Conservation (phyloP, 2,797 vertebrate species). For the Bradypodion pumilum region DNA sequence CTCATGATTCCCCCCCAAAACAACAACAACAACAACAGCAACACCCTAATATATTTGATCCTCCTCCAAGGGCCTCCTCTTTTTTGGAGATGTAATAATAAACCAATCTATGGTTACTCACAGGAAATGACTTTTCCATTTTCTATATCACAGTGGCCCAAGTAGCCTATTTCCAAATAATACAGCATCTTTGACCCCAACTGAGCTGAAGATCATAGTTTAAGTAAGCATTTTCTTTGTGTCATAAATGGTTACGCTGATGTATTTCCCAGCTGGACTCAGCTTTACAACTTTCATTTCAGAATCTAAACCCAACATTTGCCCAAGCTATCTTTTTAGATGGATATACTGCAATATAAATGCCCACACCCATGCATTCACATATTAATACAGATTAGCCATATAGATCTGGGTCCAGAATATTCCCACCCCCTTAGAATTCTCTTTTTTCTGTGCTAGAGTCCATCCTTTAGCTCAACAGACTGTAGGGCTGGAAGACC, state of each 20-base stretch:
- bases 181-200: conserved; percentile 12
- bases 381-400: background rate
- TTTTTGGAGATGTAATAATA: conserved; percentile 33
- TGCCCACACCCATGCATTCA: no score
- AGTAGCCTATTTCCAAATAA: conserved; percentile 46
- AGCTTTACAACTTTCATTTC: conserved; percentile 17
- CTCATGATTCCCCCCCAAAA: background rate
- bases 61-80: background rate
- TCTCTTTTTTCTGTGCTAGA: conserved; percentile 18
- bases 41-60: conserved; percentile 34
- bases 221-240: conserved; percentile 30
- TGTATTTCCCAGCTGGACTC: conserved; percentile 22
- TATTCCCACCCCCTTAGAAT: conserved; percentile 31
- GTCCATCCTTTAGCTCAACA: conserved; percentile 21
- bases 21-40: no score
- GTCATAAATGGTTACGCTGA: conserved; percentile 33
- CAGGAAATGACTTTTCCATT: conserved; percentile 27
- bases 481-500: background rate
- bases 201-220: conserved; percentile 26
- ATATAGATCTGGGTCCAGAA: conserved; percentile 8
- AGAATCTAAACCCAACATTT: conserved; percentile 23
- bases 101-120: conserved; percentile 29
- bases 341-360: conserved; percentile 1
- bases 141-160: conserved; percentile 34
- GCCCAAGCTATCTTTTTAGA: background rate